A percentile compares a stretch with the other conserved stretches of the same genome.
phyloP scores from a whole-genome alignment of 2,797 vertebrate genomes.

The Pantherophis vulpinus region DNA sequence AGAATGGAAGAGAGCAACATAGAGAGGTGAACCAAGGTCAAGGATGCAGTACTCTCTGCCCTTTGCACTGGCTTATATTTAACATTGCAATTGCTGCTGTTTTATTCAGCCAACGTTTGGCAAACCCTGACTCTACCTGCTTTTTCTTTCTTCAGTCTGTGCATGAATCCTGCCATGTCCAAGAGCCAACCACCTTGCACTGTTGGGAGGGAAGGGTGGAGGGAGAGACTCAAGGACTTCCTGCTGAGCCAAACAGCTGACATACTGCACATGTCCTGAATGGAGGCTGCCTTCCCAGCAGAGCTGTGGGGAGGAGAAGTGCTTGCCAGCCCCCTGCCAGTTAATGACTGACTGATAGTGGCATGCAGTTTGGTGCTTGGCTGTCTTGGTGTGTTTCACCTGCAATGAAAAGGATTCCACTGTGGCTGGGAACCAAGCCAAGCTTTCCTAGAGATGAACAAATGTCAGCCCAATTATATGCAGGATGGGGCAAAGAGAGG shows the following conservation, averaged over 20 bases:
- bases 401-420: neutral
- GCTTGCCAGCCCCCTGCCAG: neutral
- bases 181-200: neutral
- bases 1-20: neutral
- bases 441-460: neutral
- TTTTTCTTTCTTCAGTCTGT: neutral
- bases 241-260: neutral
- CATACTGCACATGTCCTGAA: neutral
- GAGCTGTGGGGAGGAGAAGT: neutral
- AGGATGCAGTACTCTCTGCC: neutral
- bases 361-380: neutral
- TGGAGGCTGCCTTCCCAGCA: neutral
- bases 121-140: constrained; percentile 9
- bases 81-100: neutral
- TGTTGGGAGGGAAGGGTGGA: accelerated
- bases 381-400: neutral
- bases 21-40: neutral
- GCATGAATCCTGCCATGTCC: neutral
- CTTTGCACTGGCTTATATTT: constrained; percentile 10
- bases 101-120: neutral
- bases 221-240: neutral
- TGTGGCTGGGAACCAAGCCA: neutral
- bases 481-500: neutral
- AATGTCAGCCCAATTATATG: neutral
- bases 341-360: neutral